Conservation (phyloP, 2,113 vertebrate genomes). For the Benitochromis conjunctus region DNA sequence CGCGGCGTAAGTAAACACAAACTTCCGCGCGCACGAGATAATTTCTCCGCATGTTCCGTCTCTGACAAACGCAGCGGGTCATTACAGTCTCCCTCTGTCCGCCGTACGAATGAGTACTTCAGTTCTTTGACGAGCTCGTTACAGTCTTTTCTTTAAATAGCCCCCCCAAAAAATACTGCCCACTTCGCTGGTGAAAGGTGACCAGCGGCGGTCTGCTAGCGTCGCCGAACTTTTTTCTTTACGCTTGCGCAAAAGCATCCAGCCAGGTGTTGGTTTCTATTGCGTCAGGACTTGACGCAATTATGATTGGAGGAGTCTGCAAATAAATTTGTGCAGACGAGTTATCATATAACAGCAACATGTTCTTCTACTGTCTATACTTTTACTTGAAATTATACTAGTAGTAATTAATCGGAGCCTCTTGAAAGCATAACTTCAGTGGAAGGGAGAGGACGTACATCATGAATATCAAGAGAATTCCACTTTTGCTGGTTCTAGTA, state of each 20-base stretch:
- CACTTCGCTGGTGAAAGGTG: constrained; percentile 35
- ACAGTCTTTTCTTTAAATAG: constrained; percentile 3
- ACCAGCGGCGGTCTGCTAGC: constrained; percentile 39
- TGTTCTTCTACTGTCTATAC: neutral
- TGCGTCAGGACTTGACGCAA: neutral
- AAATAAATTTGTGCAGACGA: neutral
- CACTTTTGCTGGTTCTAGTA: neutral
- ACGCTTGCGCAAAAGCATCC: constrained; percentile 43
- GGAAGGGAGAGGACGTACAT: neutral
- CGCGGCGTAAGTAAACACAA: constrained; percentile 44
- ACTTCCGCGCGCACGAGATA: constrained; percentile 29
- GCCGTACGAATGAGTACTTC: neutral
- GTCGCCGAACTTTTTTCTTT: constrained; percentile 42
- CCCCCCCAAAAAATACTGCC: neutral
- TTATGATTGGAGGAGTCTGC: neutral
- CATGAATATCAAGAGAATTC: neutral
- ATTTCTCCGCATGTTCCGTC: neutral
- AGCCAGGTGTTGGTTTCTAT: constrained; percentile 30
- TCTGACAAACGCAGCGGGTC: neutral
- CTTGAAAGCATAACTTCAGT: neutral
- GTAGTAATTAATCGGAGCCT: neutral
- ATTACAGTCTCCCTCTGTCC: neutral
- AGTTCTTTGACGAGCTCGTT: neutral
- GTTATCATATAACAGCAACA: neutral
- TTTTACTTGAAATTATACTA: neutral